Percentiles rank a stretch among this genome's conserved stretches.
These are phyloP conservation scores for Brachionus paranguensis DNA, from an alignment of 1,140 invertebrate genomes.

Conservation along the genomic window DNA sequence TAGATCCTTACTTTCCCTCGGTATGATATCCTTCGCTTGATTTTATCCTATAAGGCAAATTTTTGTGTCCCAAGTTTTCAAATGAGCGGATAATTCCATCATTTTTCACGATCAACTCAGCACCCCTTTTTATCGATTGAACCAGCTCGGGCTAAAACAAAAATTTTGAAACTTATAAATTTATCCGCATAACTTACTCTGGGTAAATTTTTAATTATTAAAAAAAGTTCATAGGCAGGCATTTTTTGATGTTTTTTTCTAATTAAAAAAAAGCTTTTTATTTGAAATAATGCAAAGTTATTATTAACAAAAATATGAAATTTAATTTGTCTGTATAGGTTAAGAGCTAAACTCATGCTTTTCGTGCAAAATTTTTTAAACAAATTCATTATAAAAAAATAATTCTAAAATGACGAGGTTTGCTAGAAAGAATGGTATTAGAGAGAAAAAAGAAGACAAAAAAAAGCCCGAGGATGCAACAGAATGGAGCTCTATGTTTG, in stretches of 20 bases:
- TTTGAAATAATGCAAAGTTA: not conserved
- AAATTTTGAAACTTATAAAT: not conserved
- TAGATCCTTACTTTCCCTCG: slow-evolving; percentile 49
- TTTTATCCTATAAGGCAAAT: slow-evolving; percentile 23
- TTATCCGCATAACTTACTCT: not conserved
- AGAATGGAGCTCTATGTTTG: slow-evolving; percentile 65
- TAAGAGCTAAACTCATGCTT: not conserved
- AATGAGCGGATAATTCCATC: slow-evolving; percentile 23
- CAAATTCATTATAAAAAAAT: not conserved
- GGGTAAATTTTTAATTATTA: slow-evolving; percentile 26
- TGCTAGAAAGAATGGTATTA: slow-evolving; percentile 67
- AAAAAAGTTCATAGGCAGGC: slow-evolving; percentile 37
- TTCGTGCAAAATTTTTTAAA: not conserved
- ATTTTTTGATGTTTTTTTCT: not conserved
- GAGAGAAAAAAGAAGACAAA: slow-evolving; percentile 63
- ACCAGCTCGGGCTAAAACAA: slow-evolving; percentile 14
- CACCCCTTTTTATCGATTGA: slow-evolving; percentile 29
- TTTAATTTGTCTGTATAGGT: not conserved
- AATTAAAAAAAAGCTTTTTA: not conserved
- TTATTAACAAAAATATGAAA: slow-evolving; percentile 18
- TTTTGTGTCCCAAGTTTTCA: slow-evolving; percentile 35
- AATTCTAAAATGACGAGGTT: slow-evolving; percentile 64
- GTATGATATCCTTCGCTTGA: not conserved
- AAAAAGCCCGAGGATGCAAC: slow-evolving; percentile 64
- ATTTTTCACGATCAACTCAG: slow-evolving; percentile 6